A percentile compares a stretch with the other conserved stretches of the same genome.
Evolutionary conservation across 2,113 vertebrate genomes (phyloP).

Genomic region (Syngnathus scovelli): DNA sequence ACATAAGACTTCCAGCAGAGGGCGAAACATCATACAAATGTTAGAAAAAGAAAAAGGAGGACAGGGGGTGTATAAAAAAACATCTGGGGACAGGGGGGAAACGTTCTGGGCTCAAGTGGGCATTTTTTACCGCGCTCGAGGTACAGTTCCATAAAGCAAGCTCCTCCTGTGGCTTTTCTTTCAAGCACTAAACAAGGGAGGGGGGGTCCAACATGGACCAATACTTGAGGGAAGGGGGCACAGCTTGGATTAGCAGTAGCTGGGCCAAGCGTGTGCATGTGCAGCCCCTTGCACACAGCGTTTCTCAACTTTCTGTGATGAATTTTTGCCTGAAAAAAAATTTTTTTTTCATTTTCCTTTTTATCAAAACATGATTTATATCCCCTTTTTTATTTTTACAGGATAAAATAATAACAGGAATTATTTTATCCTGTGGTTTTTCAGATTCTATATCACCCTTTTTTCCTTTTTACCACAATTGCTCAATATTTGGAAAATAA

Average conservation of each 20-base stretch:
- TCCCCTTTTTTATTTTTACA: no score
- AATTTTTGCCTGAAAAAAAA: background rate
- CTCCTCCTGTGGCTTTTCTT: conserved; percentile 22
- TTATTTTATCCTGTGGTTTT: background rate
- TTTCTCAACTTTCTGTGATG: background rate
- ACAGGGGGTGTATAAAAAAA: background rate
- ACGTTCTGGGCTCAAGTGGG: conserved; percentile 15
- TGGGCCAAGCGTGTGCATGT: conserved; percentile 12
- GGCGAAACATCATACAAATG: conserved; percentile 50
- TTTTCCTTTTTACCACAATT: no score
- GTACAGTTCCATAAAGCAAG: conserved; percentile 29
- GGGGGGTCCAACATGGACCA: conserved; percentile 68
- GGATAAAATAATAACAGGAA: no score
- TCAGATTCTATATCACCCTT: no score
- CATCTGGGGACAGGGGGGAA: conserved; percentile 12
- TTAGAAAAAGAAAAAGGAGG: conserved; percentile 55
- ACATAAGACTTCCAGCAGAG: conserved; percentile 56
- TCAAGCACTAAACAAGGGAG: conserved; percentile 33
- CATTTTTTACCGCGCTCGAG: conserved; percentile 1
- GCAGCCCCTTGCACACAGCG: conserved; percentile 13
- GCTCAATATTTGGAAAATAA: no score
- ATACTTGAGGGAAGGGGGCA: conserved; percentile 45
- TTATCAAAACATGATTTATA: no score
- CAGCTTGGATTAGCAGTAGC: conserved; percentile 38
- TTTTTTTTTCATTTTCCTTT: background rate